Conservation (phyloP, 53 echinoderm and acorn worm species). For the Holothuria scabra region DNA sequence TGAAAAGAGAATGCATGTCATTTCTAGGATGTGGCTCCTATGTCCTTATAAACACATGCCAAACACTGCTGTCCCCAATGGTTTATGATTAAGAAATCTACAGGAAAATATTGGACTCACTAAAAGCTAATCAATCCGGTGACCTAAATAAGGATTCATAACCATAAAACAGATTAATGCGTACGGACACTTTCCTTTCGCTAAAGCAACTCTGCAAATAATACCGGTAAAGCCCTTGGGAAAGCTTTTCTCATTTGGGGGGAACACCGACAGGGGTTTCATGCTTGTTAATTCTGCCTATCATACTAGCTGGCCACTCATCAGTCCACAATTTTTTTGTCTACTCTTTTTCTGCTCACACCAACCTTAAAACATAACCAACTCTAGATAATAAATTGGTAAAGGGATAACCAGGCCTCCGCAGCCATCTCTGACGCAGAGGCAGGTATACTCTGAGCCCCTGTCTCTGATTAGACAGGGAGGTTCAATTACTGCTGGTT, state of each 20-base stretch:
- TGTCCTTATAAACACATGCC: too few species aligned
- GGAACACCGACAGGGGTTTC: constrained; percentile 16
- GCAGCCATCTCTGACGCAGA: too few species aligned
- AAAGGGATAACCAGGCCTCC: too few species aligned
- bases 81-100: constrained; percentile 21
- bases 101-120: constrained; percentile 22
- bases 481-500: too few species aligned
- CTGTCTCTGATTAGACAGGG: too few species aligned
- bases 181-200: constrained; percentile 7
- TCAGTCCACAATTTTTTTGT: constrained; percentile 1
- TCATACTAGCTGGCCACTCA: constrained; percentile 8
- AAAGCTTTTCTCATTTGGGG: constrained; percentile 33
- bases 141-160: constrained; percentile 29
- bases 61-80: not conserved
- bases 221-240: constrained; percentile 23
- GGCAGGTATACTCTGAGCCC: too few species aligned
- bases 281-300: constrained; percentile 26
- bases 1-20: too few species aligned
- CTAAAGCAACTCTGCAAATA: constrained; percentile 23
- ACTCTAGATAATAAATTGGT: too few species aligned
- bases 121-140: constrained; percentile 16
- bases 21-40: too few species aligned
- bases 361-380: too few species aligned
- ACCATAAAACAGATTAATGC: constrained; percentile 21
- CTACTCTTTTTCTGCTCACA: too few species aligned